phyloP scores from a whole-genome alignment of 1,140 invertebrate species.

The Dolichoris vasculosae region DNA sequence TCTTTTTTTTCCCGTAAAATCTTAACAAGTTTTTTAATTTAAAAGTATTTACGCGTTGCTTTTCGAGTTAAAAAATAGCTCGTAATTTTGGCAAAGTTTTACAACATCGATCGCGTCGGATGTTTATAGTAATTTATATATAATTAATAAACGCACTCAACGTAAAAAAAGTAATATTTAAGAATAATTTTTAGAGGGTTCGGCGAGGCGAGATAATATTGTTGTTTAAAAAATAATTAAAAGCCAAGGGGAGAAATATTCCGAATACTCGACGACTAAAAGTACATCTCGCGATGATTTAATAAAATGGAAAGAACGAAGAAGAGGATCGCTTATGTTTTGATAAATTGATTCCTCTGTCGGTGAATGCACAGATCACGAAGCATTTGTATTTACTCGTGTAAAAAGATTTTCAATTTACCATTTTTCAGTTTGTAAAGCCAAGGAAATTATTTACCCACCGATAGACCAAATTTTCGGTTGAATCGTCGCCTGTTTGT shows the following conservation, averaged over 20 bases:
- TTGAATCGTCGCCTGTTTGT: neutral
- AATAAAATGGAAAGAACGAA: neutral
- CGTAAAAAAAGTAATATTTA: no score
- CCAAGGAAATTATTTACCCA: neutral
- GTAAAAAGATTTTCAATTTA: neutral
- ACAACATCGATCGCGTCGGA: no score
- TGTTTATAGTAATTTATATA: no score
- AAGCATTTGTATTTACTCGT: neutral
- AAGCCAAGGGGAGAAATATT: no score
- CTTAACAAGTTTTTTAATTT: neutral
- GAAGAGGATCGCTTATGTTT: neutral
- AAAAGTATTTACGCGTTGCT: neutral
- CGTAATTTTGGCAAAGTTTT: neutral
- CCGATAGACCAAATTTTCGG: neutral
- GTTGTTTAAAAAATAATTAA: no score
- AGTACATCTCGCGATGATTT: no score
- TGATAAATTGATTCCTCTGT: neutral
- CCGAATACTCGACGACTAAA: no score
- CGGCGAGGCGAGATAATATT: no score
- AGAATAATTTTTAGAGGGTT: no score
- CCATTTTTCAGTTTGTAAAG: neutral
- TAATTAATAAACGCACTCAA: no score
- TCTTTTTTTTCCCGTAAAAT: neutral
- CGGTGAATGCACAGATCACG: neutral
- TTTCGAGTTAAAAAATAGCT: neutral